These are phyloP conservation scores for Thamnaconus septentrionalis DNA, from an alignment of 2,113 vertebrate species.

Conservation along the genomic window DNA sequence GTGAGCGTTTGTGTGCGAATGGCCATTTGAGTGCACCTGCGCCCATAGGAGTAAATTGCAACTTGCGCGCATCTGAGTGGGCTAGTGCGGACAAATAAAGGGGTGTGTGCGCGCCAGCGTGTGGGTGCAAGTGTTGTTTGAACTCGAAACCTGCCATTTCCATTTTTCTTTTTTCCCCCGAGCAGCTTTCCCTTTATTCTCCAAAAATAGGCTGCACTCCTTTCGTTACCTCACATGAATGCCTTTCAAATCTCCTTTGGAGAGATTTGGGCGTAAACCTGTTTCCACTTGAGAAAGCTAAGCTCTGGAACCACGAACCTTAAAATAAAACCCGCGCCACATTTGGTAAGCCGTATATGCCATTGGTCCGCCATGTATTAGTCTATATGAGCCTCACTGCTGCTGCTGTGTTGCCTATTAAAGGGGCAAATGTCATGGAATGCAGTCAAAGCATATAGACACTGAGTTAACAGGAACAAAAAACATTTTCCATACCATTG, in stretches of 20 bases:
- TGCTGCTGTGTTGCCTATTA: conserved; percentile 3
- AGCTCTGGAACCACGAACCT: conserved; percentile 53
- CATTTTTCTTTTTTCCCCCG: conserved; percentile 12
- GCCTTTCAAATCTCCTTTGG: conserved; percentile 61
- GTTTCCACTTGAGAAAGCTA: conserved; percentile 61
- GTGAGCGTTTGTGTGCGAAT: neutral
- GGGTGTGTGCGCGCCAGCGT: neutral
- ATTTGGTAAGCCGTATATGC: conserved; percentile 51
- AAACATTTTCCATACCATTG: too few relatives aligned
- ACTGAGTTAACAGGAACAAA: too few relatives aligned
- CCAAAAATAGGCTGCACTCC: conserved; percentile 52
- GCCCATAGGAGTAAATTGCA: neutral
- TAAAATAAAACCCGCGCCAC: conserved; percentile 57
- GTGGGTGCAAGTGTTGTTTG: conserved; percentile 23
- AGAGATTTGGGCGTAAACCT: conserved; percentile 68
- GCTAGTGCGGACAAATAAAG: conserved; percentile 13
- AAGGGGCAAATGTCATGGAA: conserved; percentile 11
- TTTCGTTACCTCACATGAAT: conserved; percentile 55
- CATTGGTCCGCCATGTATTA: conserved; percentile 14
- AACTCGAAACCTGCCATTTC: conserved; percentile 31
- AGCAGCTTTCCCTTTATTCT: conserved; percentile 43
- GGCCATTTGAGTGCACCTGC: neutral
- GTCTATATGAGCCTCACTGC: conserved; percentile 5
- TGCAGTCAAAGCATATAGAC: neutral
- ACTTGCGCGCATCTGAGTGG: conserved; percentile 3